Base-by-base conservation (phyloP, 2,888 invertebrate species). In the Heteromyza rotundicornis region DNA sequence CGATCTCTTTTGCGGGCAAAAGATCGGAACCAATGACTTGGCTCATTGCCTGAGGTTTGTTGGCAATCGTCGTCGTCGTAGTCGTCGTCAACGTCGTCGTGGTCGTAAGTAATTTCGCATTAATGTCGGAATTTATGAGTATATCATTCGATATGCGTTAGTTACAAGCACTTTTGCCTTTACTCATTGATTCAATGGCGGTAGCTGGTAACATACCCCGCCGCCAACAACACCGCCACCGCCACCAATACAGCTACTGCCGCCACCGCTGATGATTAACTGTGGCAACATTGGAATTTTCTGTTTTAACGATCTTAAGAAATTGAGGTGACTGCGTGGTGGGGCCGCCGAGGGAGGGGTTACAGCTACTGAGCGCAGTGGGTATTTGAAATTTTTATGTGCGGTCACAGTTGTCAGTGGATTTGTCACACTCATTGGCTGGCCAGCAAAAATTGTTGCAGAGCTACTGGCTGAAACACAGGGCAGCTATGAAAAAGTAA, bases 61-160 rank as follows among this genome's bases (percentile, higher is more conserved):
- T n/a, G 47, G 47, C 47, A 19, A 19, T 10, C 19, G 47, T 19
- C 47, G 20, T 17, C 19, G 47, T 10, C 19, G 47, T 19, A 17
- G 20, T 17, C 19, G 47, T 20, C 19, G 47, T 20, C 19, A 20
- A 20, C n/a, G n/a, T 14, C 35, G 47, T 27, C 27, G 22, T 47
- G 16, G 24, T 35, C 47, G 23, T 47, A n/a, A 16, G 59, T 24
- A 52, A 17, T 52, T 23, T 53, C 59, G 24, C 40, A 53, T 59
- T 53, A 59, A 59, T 53, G 44, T 27, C 32, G 53, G 40, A 59
- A 59, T 59, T 59, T 59, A 59, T 59, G 59, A 53, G 50, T 58
- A 22, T 58, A 58, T 58, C 58, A 58, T 58, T 58, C 58, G 58
- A 35, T 57, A 44, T 57, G 57, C 57, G 51, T 58, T 51, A 50